Base-by-base conservation (phyloP, 1,140 invertebrate species). In the Aphis gossypii region DNA sequence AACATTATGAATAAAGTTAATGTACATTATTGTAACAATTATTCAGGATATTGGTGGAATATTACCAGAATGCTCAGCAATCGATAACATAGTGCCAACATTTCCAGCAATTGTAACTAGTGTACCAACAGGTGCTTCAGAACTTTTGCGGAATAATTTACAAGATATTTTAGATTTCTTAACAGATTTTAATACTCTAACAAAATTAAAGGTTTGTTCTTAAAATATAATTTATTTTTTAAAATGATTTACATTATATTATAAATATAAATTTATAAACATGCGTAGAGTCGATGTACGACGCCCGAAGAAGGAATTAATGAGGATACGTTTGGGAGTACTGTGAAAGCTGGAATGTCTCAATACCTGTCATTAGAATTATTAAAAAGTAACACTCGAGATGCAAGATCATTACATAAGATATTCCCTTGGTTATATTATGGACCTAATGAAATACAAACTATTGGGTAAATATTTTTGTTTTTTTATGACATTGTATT, bases 111-210 rank as follows among this genome's bases (percentile, higher is more conserved):
- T 46, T 30, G n/a, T 90, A 11, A 96, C 96, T 7, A 95, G 96
- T 94, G 96, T 97, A 92, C 97, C 97, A 94, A 99, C 98, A 1
- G 98, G 97, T 95, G 97, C 98, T 6, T 97, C 98, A 0, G 99
- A 99, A 95, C 99, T 98, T 95, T 97, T 99, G 96, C 96, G 98
- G 90, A 97, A 97, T 94, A 98, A 99, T 95, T 96, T 99, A 18
- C 97, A 96, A n/a, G 99, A 99, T 95, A 97, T 98, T 92, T 96
- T 99, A 30, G 99, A 99, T 91, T 99, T 99, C 95, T 96, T 99
- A 94, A 97, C 98, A 23, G 99, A 99, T 95, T 98, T 99, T 94
- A 99, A 99, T 95, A 98, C 99, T 0, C 96, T 99, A 84, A 98
- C 97, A 93, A 99, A 99, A 96, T 97, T 99, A 48, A 99, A 99